phyloP scores from a whole-genome alignment of 2,888 invertebrate genomes.

The Agonopterix subpropinquella region DNA sequence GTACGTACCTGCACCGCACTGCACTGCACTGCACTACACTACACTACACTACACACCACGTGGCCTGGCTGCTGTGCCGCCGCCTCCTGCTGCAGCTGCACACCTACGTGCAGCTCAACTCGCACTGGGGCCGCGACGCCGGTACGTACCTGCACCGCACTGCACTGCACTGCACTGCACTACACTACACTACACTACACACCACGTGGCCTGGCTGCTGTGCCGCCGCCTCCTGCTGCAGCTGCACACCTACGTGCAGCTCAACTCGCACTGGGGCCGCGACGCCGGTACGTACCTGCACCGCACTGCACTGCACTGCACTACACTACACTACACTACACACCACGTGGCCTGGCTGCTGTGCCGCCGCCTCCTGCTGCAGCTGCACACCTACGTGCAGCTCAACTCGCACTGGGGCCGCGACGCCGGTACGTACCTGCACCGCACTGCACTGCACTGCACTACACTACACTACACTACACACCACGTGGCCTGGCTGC shows the following conservation, averaged over 20 bases:
- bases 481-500: conserved; percentile 94
- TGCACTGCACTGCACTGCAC: no score
- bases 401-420: conserved; percentile 81
- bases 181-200: conserved; percentile 42
- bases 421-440: conserved; percentile 23
- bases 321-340: conserved; percentile 29
- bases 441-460: background rate
- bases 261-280: conserved; percentile 79
- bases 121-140: conserved; percentile 69
- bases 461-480: conserved; percentile 29
- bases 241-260: conserved; percentile 94
- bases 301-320: no score
- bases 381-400: conserved; percentile 95
- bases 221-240: conserved; percentile 92
- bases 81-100: conserved; percentile 93
- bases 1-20: conserved; percentile 13
- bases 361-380: conserved; percentile 89
- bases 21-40: background rate
- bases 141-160: conserved; percentile 18
- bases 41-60: conserved; percentile 77
- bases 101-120: conserved; percentile 91
- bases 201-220: conserved; percentile 95
- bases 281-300: conserved; percentile 23
- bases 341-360: conserved; percentile 96
- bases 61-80: conserved; percentile 95